Base-by-base conservation (phyloP, 2,888 invertebrate species). In the Blera fallax region DNA sequence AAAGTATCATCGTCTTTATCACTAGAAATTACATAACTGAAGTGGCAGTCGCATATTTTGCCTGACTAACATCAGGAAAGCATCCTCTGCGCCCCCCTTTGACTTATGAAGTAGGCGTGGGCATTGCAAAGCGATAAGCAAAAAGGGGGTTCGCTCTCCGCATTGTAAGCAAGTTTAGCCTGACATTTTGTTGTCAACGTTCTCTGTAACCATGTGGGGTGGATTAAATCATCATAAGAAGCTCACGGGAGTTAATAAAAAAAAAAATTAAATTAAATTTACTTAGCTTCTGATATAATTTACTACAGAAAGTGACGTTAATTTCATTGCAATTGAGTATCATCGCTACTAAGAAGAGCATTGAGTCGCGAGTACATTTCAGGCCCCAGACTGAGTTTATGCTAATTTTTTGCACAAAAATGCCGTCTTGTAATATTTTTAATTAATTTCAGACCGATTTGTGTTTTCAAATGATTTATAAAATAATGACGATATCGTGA, bases 11-110 rank as follows among this genome's bases (percentile, higher is more conserved):
- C 45, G 27, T 62, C 43, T 62, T 62, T 64, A 45, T 48, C 45
- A 45, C 45, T 64, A 32, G n/a, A 18, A 32, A 64, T 48, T 64
- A 64, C 48, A 48, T 64, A 54, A 27, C 32, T n/a, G 27, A 21
- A 48, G 27, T 27, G 32, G 14, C 16, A 32, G 54, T 32, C 16
- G 7, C 8, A 32, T 54, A 10, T 32, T 54, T 54, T 16, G 32
- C 54, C 32, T 32, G 16, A 32, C 14, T 54, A 32, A 54, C 10
- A 32, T 21, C 50, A 24, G 11, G 16, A 21, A 45, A 18, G 18
- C 45, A 6, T 45, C 18, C 45, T 45, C 18, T 18, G 14, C 10
- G 8, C 18, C 14, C 8, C 18, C 18, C 16, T 14, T 16, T 11
- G 1, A 4, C 0, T 8, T 18, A 27, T 11, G 18, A 27, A 27